Conservation (phyloP, 2,113 vertebrate genomes). For the Apaloderma vittatum region DNA sequence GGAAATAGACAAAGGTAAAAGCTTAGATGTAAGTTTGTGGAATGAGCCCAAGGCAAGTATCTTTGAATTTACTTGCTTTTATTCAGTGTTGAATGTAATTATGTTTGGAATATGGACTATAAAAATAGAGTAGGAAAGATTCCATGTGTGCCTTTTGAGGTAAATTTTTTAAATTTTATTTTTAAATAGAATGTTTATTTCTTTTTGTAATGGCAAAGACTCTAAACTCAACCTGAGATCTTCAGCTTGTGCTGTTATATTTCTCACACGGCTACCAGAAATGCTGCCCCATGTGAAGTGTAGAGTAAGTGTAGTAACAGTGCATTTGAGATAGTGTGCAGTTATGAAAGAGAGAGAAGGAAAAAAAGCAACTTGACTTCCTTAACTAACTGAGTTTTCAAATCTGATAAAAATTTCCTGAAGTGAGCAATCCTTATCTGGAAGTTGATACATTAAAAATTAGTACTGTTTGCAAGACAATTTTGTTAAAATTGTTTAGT, state of each 20-base stretch:
- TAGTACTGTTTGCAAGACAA: neutral
- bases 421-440: neutral
- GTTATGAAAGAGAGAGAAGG: neutral
- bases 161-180: neutral
- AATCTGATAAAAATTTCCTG: neutral
- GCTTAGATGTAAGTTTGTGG: neutral
- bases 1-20: neutral
- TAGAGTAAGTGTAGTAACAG: neutral
- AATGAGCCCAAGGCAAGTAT: neutral
- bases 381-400: neutral
- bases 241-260: neutral
- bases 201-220: neutral
- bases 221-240: neutral
- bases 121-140: neutral
- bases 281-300: neutral
- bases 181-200: neutral
- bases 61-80: conserved; percentile 1
- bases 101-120: neutral
- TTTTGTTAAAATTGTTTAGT: neutral
- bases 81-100: neutral
- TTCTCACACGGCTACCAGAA: neutral
- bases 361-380: neutral
- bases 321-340: neutral
- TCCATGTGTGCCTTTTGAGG: neutral
- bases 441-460: neutral